These are phyloP conservation scores for Brassicogethes aeneus DNA, from an alignment of 2,888 invertebrate species.

Conservation along the genomic window DNA sequence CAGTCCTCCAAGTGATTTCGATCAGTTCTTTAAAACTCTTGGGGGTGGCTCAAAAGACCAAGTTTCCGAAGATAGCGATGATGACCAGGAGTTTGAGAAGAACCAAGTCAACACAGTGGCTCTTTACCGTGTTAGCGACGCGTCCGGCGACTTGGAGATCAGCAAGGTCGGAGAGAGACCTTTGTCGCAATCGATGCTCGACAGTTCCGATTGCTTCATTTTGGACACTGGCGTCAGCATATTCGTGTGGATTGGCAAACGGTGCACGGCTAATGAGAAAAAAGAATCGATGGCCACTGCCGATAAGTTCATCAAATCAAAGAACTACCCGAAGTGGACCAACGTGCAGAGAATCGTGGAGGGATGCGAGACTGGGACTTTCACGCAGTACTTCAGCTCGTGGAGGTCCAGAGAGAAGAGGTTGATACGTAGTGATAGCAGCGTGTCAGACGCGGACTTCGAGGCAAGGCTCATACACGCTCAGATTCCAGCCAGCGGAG, in stretches of 20 bases:
- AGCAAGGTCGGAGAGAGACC: constrained; percentile 55
- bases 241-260: constrained; percentile 78
- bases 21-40: constrained; percentile 68
- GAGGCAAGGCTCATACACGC: constrained; percentile 61
- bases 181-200: constrained; percentile 58
- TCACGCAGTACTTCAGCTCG: constrained; percentile 73
- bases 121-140: constrained; percentile 64
- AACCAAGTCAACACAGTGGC: constrained; percentile 54
- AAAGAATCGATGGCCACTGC: constrained; percentile 64
- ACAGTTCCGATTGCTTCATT: constrained; percentile 70
- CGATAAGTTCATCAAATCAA: constrained; percentile 52
- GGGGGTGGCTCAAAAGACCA: constrained; percentile 63
- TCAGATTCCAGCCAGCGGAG: constrained; percentile 48
- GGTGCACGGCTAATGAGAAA: constrained; percentile 64
- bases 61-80: constrained; percentile 65
- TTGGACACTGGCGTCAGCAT: constrained; percentile 69
- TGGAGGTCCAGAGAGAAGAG: neutral
- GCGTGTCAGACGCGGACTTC: constrained; percentile 11
- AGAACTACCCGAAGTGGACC: constrained; percentile 73
- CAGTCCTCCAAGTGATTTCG: constrained; percentile 54
- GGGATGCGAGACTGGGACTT: constrained; percentile 74
- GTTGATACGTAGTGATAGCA: constrained; percentile 33
- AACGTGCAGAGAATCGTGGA: constrained; percentile 70
- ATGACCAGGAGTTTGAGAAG: constrained; percentile 65
- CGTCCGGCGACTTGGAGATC: constrained; percentile 42